These are phyloP conservation scores for Antheraea assamensis DNA, from an alignment of 2,888 invertebrate genomes.

Conservation along the genomic window DNA sequence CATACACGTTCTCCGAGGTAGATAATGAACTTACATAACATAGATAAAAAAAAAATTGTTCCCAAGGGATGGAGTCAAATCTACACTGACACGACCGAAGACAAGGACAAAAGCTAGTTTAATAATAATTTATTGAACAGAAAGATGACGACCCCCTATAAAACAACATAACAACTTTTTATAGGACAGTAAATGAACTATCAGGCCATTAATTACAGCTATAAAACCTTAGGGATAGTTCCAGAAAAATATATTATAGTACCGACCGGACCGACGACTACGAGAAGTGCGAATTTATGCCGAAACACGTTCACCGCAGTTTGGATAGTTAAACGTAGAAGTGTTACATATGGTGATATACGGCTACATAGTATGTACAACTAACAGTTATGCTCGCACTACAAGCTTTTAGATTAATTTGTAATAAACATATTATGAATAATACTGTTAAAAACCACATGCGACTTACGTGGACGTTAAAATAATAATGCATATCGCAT, in stretches of 20 bases:
- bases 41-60: no score
- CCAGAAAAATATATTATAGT: slow-evolving; percentile 27
- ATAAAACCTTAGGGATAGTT: slow-evolving; percentile 28
- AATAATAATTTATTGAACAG: neutral
- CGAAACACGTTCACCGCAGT: slow-evolving; percentile 30
- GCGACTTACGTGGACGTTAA: no score
- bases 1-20: no score
- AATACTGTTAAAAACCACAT: no score
- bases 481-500: no score
- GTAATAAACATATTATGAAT: neutral
- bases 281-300: slow-evolving; percentile 37
- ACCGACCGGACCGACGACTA: slow-evolving; percentile 12
- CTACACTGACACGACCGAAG: neutral
- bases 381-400: neutral
- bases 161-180: neutral
- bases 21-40: no score
- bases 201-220: slow-evolving; percentile 20
- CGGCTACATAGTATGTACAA: neutral
- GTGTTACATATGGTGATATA: slow-evolving; percentile 17
- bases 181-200: slow-evolving; percentile 6
- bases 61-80: no score
- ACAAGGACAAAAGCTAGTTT: no score
- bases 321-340: slow-evolving; percentile 27
- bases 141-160: neutral
- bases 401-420: neutral